phyloP scores from a whole-genome alignment of 2,797 vertebrate species.

The Aplochiton taeniatus region DNA sequence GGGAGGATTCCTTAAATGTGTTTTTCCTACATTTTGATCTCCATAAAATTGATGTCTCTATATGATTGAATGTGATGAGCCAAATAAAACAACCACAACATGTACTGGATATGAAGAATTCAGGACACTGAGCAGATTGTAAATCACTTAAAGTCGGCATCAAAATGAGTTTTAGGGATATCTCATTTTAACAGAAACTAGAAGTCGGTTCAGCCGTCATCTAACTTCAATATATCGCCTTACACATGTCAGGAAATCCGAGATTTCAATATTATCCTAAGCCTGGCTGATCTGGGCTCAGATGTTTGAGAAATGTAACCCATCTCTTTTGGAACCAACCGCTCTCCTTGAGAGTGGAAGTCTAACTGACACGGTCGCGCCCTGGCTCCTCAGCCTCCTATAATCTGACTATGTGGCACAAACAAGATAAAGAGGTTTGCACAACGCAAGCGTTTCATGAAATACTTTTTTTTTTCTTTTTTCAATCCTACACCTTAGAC shows the following conservation, averaged over 20 bases:
- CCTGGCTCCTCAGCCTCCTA: conserved; percentile 57
- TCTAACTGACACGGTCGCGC: conserved; percentile 65
- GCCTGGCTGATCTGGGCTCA: conserved; percentile 72
- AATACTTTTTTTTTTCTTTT: conserved; percentile 25
- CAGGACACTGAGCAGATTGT: conserved; percentile 64
- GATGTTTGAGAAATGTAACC: conserved; percentile 68
- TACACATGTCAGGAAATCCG: conserved; percentile 73
- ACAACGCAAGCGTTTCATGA: conserved; percentile 40
- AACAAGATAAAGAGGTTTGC: conserved; percentile 60
- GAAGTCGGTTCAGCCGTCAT: conserved; percentile 70
- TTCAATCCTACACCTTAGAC: conserved; percentile 56
- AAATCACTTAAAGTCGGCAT: conserved; percentile 73
- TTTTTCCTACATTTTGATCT: conserved; percentile 46
- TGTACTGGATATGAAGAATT: conserved; percentile 65
- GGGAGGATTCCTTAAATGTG: conserved; percentile 29
- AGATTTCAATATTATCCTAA: conserved; percentile 76
- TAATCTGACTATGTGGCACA: conserved; percentile 73
- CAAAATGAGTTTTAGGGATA: conserved; percentile 69
- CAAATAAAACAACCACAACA: conserved; percentile 69
- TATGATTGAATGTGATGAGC: conserved; percentile 63
- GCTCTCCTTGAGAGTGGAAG: conserved; percentile 53
- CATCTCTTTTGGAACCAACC: conserved; percentile 46
- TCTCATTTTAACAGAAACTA: conserved; percentile 73
- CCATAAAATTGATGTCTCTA: conserved; percentile 60
- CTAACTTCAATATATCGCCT: conserved; percentile 72